Evolutionary conservation across 1,140 invertebrate genomes (phyloP).

Genomic region (Amyelois transitella): DNA sequence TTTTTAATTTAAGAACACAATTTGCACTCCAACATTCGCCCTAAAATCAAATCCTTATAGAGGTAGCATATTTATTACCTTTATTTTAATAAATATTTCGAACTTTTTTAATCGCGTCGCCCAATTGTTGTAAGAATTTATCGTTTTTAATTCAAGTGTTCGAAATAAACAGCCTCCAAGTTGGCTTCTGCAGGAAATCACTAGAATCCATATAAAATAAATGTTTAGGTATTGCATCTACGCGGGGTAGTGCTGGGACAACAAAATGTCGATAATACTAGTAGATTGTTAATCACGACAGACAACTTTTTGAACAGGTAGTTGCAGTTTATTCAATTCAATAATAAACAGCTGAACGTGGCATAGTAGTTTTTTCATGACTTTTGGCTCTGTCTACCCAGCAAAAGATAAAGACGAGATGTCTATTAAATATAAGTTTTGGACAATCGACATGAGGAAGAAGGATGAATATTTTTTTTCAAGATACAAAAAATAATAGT

Average conservation of each 20-base stretch:
- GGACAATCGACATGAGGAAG: too few relatives aligned
- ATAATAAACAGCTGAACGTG: too few relatives aligned
- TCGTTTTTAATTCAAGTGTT: conserved; percentile 20
- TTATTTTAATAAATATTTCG: background rate
- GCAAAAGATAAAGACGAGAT: too few relatives aligned
- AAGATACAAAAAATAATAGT: too few relatives aligned
- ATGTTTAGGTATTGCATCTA: conserved; percentile 13
- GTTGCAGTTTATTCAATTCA: too few relatives aligned
- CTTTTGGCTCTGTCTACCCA: too few relatives aligned
- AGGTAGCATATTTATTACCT: background rate
- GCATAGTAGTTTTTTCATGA: too few relatives aligned
- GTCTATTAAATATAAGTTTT: too few relatives aligned
- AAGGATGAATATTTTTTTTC: too few relatives aligned
- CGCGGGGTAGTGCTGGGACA: background rate
- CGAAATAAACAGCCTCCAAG: conserved; percentile 10
- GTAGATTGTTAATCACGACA: too few relatives aligned
- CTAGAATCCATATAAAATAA: conserved; percentile 17
- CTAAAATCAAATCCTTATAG: background rate
- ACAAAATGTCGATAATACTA: background rate
- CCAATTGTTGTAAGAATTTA: conserved; percentile 14
- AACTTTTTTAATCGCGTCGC: conserved; percentile 18
- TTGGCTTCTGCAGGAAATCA: conserved; percentile 11
- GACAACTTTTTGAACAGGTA: too few relatives aligned
- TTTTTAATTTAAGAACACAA: background rate
- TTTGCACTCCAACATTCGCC: background rate